Conservation (phyloP, 2,888 invertebrate species). For the Lasioglossum marginatum region DNA sequence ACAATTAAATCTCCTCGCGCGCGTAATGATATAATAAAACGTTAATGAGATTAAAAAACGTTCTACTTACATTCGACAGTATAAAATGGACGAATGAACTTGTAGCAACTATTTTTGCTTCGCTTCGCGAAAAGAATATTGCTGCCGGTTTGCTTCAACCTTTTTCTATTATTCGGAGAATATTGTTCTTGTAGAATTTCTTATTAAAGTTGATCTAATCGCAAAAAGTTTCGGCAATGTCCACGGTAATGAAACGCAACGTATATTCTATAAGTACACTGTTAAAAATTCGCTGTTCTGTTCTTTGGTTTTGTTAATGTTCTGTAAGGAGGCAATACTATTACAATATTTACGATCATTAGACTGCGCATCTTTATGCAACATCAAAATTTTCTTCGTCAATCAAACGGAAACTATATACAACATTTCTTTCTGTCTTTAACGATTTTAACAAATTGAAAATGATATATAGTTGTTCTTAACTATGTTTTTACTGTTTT, state of each 20-base stretch:
- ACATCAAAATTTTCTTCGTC: too few relatives aligned
- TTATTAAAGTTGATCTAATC: background rate
- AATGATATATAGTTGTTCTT: too few relatives aligned
- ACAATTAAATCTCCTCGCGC: background rate
- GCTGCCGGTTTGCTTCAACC: background rate
- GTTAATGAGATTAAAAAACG: background rate
- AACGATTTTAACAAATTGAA: too few relatives aligned
- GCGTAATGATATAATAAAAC: background rate
- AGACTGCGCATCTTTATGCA: too few relatives aligned
- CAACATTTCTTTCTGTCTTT: too few relatives aligned
- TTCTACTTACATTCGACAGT: background rate
- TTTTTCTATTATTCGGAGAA: background rate
- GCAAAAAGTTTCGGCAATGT: background rate
- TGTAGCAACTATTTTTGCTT: background rate
- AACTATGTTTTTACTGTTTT: too few relatives aligned
- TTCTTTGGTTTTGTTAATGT: background rate
- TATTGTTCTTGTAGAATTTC: background rate
- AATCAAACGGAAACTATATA: too few relatives aligned
- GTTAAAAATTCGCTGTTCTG: background rate
- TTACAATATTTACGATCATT: background rate
- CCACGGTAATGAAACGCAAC: background rate
- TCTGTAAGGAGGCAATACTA: background rate
- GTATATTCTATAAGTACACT: conserved; percentile 3
- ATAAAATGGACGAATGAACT: background rate
- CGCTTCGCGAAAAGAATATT: background rate